Percentiles rank a stretch among this genome's conserved stretches.
phyloP scores from a whole-genome alignment of 2,113 vertebrate species.

The Isichthys henryi region DNA sequence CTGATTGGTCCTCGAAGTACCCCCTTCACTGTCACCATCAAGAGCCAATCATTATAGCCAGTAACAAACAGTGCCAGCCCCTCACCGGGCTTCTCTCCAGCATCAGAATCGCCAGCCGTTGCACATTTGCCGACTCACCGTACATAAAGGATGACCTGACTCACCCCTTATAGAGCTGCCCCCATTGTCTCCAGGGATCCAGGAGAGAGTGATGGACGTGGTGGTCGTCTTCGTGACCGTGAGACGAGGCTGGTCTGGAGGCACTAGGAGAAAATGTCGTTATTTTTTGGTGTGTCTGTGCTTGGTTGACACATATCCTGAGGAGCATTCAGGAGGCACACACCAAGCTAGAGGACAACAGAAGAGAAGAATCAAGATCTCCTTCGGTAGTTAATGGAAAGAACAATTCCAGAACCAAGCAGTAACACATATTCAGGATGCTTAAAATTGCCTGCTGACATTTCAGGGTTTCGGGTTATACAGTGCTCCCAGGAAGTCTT shows the following conservation, averaged over 20 bases:
- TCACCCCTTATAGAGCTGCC: constrained; percentile 96
- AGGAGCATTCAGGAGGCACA: neutral
- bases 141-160: neutral
- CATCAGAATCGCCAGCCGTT: neutral
- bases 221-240: constrained; percentile 97
- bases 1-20: neutral
- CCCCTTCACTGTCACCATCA: neutral
- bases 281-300: neutral
- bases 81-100: neutral
- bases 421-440: neutral
- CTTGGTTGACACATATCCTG: neutral
- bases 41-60: neutral
- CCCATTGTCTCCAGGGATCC: constrained; percentile 96
- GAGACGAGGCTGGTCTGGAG: constrained; percentile 94
- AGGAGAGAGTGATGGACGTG: constrained; percentile 95
- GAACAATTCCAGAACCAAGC: neutral
- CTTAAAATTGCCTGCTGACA: neutral
- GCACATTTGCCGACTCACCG: neutral
- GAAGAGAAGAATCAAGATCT: neutral
- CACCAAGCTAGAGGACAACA: neutral
- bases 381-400: neutral
- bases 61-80: neutral
- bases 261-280: constrained; percentile 60
- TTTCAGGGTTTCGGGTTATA: neutral
- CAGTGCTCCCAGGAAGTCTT: neutral